Base-by-base conservation (phyloP, 1,140 invertebrate genomes). In the Camponotus pennsylvanicus region DNA sequence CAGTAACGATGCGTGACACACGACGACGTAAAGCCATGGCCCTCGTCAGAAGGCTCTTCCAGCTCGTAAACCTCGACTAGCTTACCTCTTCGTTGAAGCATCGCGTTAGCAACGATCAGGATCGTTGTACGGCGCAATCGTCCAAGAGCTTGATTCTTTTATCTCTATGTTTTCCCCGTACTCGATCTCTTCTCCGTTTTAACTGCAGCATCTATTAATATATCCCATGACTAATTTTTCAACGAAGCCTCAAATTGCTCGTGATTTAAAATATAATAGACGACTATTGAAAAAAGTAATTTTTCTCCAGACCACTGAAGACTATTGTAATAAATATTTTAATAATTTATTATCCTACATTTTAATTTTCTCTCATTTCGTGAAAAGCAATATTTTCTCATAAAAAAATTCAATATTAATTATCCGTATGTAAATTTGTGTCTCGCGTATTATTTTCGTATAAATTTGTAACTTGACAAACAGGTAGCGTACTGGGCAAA, bases 1-100 rank as follows among this genome's bases (percentile, higher is more conserved):
- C 91, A 91, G 90, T 94, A 94, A 94, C 92, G 93, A 94, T 89
- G 91, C 90, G 90, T 93, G 93, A 93, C 92, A 93, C 91, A 93
- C 90, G 92, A 91, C 93, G 91, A 93, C 90, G 84, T 93, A 91
- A 93, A 93, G 90, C 86, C 87, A 64, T 76, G 86, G 85, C 83
- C 75, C 78, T 87, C 76, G 85, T 89, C 78, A 86, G 84, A 89
- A 91, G 83, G 87, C 82, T 82, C 86, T 77, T 7, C 40, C 45
- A 67, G 79, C 91, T 93, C 92, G 91, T 93, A 92, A 93, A 92
- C 91, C 87, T 87, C 76, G 78, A 37, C 85, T 71, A 69, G 70
- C 88, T 70, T 69, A 79, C 86, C 88, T 76, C 63, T 88, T 89
- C 71, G 86, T 88, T 80, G 73, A 73, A 80, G 63, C 61, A 57